phyloP scores from a whole-genome alignment of 2,113 vertebrate species.

The Psittacus erithacus region DNA sequence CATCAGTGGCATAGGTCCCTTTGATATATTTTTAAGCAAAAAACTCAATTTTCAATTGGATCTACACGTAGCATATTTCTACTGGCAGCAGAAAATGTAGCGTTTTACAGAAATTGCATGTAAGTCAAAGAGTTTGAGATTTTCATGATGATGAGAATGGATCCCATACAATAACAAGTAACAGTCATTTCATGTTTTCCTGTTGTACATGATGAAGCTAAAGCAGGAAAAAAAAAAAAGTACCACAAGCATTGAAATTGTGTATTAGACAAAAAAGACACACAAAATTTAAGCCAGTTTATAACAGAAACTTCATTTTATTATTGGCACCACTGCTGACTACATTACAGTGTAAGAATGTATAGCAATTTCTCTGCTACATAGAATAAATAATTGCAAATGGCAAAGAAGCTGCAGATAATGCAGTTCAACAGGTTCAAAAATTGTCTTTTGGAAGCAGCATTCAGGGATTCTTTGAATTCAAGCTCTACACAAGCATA shows the following conservation, averaged over 20 bases:
- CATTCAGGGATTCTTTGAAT: neutral
- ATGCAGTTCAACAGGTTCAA: neutral
- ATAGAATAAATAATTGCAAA: neutral
- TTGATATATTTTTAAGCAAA: neutral
- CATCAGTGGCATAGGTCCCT: neutral
- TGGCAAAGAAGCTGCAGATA: neutral
- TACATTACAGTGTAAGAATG: neutral
- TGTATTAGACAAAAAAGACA: neutral
- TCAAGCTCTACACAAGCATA: neutral
- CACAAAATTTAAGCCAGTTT: neutral
- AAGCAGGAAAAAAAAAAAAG: neutral
- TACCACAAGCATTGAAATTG: neutral
- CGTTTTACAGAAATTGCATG: neutral
- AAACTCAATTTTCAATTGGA: neutral
- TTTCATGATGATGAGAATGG: neutral
- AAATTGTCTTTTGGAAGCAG: neutral
- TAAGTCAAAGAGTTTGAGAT: neutral
- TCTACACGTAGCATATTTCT: neutral
- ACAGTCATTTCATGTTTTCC: neutral
- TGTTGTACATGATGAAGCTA: neutral
- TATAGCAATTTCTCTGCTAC: neutral
- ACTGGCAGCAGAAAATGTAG: neutral
- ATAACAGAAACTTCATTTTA: neutral
- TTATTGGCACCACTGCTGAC: neutral
- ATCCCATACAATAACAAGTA: neutral